Percentiles rank a stretch among this genome's conserved stretches.
Evolutionary conservation across 2,888 invertebrate species (phyloP).

Genomic region (Ganaspis brasiliensis): DNA sequence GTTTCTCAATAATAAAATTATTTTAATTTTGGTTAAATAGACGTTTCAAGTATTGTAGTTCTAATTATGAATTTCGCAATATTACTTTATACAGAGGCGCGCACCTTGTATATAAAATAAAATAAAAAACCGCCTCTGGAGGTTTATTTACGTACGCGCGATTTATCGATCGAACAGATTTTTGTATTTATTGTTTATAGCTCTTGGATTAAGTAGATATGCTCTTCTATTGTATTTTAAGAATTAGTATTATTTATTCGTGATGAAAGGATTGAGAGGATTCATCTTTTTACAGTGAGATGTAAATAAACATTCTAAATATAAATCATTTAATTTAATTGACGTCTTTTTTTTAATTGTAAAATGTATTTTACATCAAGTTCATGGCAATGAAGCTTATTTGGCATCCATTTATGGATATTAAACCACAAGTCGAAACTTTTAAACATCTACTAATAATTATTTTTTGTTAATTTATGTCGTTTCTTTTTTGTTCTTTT

Average conservation of each 20-base stretch:
- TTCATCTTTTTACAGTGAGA: conserved; percentile 43
- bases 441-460: too few relatives aligned
- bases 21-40: conserved; percentile 42
- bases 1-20: conserved; percentile 15
- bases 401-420: too few relatives aligned
- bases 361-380: too few relatives aligned
- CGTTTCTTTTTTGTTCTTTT: too few relatives aligned
- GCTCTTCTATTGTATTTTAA: conserved; percentile 23
- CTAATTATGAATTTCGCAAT: conserved; percentile 26
- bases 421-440: too few relatives aligned
- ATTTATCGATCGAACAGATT: background rate
- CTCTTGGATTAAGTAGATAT: background rate
- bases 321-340: conserved; percentile 16
- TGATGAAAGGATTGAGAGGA: background rate
- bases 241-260: conserved; percentile 32
- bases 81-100: conserved; percentile 61
- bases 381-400: too few relatives aligned
- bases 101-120: conserved; percentile 49
- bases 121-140: conserved; percentile 54
- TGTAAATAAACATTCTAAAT: conserved; percentile 36
- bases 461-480: too few relatives aligned
- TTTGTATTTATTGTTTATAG: conserved; percentile 37
- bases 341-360: background rate
- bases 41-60: conserved; percentile 27
- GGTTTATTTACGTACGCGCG: conserved; percentile 52